Evolutionary conservation across 1,140 invertebrate species (phyloP).

Genomic region (Cataglyphis hispanica): DNA sequence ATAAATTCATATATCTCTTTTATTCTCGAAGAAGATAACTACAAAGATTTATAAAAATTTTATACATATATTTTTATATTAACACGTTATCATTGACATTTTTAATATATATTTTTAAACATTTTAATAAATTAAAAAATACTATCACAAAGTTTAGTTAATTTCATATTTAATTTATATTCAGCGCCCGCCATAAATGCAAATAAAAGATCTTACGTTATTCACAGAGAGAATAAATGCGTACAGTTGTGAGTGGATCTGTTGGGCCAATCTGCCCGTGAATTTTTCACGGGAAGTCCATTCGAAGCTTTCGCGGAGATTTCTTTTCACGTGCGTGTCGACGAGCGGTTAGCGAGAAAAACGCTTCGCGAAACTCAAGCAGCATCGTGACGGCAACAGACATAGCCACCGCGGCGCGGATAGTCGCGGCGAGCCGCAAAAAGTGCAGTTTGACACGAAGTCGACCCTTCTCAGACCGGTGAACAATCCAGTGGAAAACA

Average conservation of each 20-base stretch:
- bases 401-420: slow-evolving; percentile 36
- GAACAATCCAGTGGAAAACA: slow-evolving; percentile 73
- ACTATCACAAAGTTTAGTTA: neutral
- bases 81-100: neutral
- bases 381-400: slow-evolving; percentile 67
- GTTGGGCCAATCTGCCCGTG: slow-evolving; percentile 23
- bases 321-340: slow-evolving; percentile 67
- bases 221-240: slow-evolving; percentile 6
- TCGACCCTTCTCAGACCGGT: slow-evolving; percentile 71
- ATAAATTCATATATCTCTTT: neutral
- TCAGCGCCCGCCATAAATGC: neutral
- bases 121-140: no score
- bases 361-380: slow-evolving; percentile 63
- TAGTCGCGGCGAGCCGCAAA: slow-evolving; percentile 57
- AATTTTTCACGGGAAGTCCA: slow-evolving; percentile 40
- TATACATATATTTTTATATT: no score
- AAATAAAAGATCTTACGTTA: slow-evolving; percentile 3
- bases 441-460: slow-evolving; percentile 69
- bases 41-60: neutral
- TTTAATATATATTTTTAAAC: neutral
- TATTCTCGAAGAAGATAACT: neutral
- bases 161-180: neutral
- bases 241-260: neutral
- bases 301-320: slow-evolving; percentile 42
- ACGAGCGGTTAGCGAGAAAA: slow-evolving; percentile 63